A percentile compares a stretch with the other conserved stretches of the same genome.
Evolutionary conservation across 2,888 invertebrate genomes (phyloP).

Genomic region (Cheilosia vulpina): DNA sequence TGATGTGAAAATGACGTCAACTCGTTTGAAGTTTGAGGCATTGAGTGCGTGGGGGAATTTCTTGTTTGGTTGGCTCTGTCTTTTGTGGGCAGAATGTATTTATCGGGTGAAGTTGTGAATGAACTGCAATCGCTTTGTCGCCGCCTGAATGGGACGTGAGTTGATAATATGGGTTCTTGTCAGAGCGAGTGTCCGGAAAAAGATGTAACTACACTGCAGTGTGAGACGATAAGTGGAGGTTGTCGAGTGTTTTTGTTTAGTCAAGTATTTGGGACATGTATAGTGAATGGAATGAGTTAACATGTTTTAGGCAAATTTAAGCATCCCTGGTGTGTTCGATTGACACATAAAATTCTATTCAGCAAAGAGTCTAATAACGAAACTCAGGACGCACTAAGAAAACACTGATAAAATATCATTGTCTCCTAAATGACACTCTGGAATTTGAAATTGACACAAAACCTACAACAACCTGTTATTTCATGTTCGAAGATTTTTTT

Average conservation of each 20-base stretch:
- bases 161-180: neutral
- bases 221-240: constrained; percentile 1
- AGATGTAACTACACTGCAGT: neutral
- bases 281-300: no score
- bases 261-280: neutral
- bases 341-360: no score
- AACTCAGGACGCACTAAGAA: no score
- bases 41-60: constrained; percentile 66
- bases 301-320: no score
- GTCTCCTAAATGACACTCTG: no score
- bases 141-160: constrained; percentile 4
- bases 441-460: no score
- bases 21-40: constrained; percentile 24
- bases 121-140: neutral
- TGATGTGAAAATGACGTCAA: constrained; percentile 68
- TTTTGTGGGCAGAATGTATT: constrained; percentile 17
- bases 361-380: no score
- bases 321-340: no score
- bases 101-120: constrained; percentile 14
- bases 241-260: neutral
- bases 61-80: neutral
- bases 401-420: no score
- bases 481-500: no score
- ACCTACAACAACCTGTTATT: no score
- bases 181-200: neutral